Base-by-base conservation (phyloP, 1,140 invertebrate species). In the Eriosoma lanigerum region DNA sequence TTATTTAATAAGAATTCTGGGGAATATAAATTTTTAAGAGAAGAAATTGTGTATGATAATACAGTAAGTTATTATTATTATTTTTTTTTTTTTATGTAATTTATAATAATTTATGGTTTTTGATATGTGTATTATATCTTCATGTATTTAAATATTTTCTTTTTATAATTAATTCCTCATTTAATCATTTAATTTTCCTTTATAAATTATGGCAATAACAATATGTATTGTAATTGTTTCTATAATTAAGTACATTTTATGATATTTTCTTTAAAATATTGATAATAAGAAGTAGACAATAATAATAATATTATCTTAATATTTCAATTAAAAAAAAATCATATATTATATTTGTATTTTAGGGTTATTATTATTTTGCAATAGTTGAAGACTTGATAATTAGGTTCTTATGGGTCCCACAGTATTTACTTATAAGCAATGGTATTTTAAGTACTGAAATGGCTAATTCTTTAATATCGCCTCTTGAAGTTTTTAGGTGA, bases 1-100 rank as follows among this genome's bases (percentile, higher is more conserved):
- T 87, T 99, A n/a, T 92, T 98, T 82, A 96, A 97, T 85, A 91
- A 90, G 81, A 92, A 91, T 80, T 91, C 94, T 17, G 91, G 92
- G 32, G 93, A 97, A 86, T 96, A 96, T 86, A 90, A 87, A 82
- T 91, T 93, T 83, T 87, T 94, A 1, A 85, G 92, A 19, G 92
- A 94, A 85, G 92, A 94, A 86, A 90, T 92, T 56, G 92, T 93
- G 9, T 93, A 93, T 84, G 91, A 91, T 26, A 91, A 91, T n/a
- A 89, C 84, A 38, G 87, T 87, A 82, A 83, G 85, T 84, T 64
- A 38, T 44, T 17, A 56, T 70, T 52, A 29, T 10, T 46, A 26
- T 56, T 56, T 60, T 17, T 38, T 38, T 38, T 38, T 38, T 4
- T 38, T 3, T 38, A 4, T 38, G 32, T 38, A 38, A 38, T 38